Base-by-base conservation (phyloP, 2,888 invertebrate species). In the Cephus pulcher region DNA sequence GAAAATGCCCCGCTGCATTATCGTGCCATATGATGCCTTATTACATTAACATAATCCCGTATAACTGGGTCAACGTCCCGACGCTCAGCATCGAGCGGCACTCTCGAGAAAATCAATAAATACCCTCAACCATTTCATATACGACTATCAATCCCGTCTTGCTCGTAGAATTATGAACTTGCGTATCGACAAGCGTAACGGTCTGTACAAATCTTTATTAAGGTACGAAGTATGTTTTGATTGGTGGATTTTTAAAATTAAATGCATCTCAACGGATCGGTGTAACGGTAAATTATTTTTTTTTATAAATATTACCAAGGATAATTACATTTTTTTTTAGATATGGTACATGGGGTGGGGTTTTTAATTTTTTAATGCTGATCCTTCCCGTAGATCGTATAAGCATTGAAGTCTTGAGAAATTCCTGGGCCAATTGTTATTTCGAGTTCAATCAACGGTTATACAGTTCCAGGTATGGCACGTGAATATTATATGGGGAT, bases 11-110 rank as follows among this genome's bases (percentile, higher is more conserved):
- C 37, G 56, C 69, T 78, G 78, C 75, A 78, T 78, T 78, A 78
- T 78, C 78, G 78, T 73, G 78, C 78, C 78, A 78, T 78, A 78
- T 78, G 78, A 78, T 78, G 78, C 78, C 78, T 78, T 78, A 78
- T 78, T 78, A 76, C 78, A 78, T 78, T 78, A 78, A 56, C 78
- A 78, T 78, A 78, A 78, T 78, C 78, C 76, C 78, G 70, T 32
- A 56, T 56, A 71, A 71, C 71, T 71, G 34, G 71, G 71, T 12
- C 71, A 71, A 56, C 33, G 71, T 34, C 71, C 33, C 71, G 71
- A 71, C 71, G 56, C 56, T 56, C 56, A 9, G 56, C 56, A 56
- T 56, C 56, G 56, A 56, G 56, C 56, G 1, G 56, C 9, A 9
- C 23, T 56, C 23, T 9, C 23, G 23, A 23, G 56, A 56, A 56